These are phyloP conservation scores for Microplitis manilae DNA, from an alignment of 2,888 invertebrate species.

Conservation along the genomic window DNA sequence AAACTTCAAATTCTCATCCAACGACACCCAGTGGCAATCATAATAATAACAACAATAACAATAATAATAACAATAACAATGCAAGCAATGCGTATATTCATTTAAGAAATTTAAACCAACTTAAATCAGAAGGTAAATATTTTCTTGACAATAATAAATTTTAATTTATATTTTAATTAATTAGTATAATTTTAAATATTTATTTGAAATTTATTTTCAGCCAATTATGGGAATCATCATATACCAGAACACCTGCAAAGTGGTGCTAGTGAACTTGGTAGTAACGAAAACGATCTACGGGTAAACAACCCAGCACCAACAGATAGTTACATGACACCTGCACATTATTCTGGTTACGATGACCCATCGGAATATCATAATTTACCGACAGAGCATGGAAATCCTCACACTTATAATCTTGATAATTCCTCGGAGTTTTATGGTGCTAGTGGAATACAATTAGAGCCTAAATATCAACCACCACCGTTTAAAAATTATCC, in stretches of 20 bases:
- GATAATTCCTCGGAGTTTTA: constrained; percentile 85
- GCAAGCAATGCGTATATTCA: constrained; percentile 68
- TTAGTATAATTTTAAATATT: background rate
- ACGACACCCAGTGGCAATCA: constrained; percentile 65
- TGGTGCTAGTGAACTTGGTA: constrained; percentile 58
- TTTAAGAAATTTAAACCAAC: constrained; percentile 67
- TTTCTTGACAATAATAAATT: background rate
- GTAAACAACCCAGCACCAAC: constrained; percentile 59
- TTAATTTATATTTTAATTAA: too few relatives aligned
- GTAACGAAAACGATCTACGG: constrained; percentile 65
- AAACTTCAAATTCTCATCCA: constrained; percentile 66
- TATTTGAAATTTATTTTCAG: constrained; percentile 51
- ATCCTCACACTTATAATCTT: constrained; percentile 75
- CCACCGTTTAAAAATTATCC: constrained; percentile 81
- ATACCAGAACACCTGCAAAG: constrained; percentile 67
- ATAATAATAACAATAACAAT: constrained; percentile 61
- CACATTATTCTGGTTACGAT: constrained; percentile 72
- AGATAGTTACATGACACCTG: constrained; percentile 68
- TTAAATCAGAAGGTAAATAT: constrained; percentile 66
- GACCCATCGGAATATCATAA: constrained; percentile 75
- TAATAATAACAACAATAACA: constrained; percentile 50
- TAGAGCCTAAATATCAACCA: constrained; percentile 83
- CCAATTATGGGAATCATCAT: constrained; percentile 67
- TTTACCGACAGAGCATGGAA: constrained; percentile 72
- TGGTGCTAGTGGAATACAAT: constrained; percentile 74